phyloP scores from a whole-genome alignment of 2,113 vertebrate genomes.

The Noctilio leporinus region DNA sequence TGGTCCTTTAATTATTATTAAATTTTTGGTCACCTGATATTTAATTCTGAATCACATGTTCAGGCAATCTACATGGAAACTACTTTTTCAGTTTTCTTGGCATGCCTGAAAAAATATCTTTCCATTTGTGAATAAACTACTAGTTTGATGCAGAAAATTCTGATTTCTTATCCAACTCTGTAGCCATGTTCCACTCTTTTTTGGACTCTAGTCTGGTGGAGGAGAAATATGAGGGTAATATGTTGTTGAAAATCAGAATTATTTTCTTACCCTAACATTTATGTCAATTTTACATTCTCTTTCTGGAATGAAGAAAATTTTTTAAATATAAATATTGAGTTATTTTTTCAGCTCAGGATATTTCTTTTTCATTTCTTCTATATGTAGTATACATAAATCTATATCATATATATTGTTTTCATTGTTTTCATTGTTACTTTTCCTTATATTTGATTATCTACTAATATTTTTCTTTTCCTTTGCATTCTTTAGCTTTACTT shows the following conservation, averaged over 20 bases:
- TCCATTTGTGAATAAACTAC: not conserved
- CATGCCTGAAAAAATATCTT: not conserved
- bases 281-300: not conserved
- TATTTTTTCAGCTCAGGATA: not conserved
- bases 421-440: not conserved
- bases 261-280: not conserved
- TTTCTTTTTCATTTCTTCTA: not conserved
- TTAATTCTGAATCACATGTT: not conserved
- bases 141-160: not conserved
- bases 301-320: not conserved
- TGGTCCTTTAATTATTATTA: not conserved
- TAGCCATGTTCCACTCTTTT: not conserved
- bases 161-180: not conserved
- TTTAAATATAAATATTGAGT: not conserved
- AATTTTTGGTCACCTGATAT: not conserved
- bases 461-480: not conserved
- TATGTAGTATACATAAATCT: not conserved
- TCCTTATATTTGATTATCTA: not conserved
- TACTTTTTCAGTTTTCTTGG: not conserved
- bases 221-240: not conserved
- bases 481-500: not conserved
- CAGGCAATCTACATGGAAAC: not conserved
- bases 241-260: not conserved
- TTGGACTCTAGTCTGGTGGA: not conserved
- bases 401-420: not conserved